These are phyloP conservation scores for Drosophila austrosaltans DNA, from an alignment of 2,888 invertebrate genomes.

Conservation along the genomic window DNA sequence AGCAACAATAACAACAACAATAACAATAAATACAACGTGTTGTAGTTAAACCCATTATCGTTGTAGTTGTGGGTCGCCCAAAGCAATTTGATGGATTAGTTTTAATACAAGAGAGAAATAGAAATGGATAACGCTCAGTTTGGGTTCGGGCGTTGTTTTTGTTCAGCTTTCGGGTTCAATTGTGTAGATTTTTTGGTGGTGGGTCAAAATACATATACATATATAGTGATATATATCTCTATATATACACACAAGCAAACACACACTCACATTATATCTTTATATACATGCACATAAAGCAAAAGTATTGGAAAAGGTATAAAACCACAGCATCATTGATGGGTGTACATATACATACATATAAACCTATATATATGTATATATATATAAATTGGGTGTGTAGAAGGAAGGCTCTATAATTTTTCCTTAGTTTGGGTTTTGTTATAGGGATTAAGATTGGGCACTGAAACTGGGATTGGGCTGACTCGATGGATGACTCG, in stretches of 20 bases:
- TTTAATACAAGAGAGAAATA: slow-evolving; percentile 58
- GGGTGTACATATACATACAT: background rate
- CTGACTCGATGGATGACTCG: slow-evolving; percentile 69
- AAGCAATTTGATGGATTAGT: slow-evolving; percentile 76
- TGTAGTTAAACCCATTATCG: slow-evolving; percentile 69
- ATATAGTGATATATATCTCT: slow-evolving; percentile 34
- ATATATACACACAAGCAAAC: slow-evolving; percentile 29
- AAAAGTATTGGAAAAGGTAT: slow-evolving; percentile 68
- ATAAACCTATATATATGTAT: too few relatives aligned
- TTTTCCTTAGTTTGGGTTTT: background rate
- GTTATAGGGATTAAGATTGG: background rate
- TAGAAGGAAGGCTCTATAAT: slow-evolving; percentile 1
- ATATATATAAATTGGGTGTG: slow-evolving; percentile 19
- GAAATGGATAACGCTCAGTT: slow-evolving; percentile 65
- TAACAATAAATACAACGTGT: slow-evolving; percentile 44
- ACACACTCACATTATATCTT: slow-evolving; percentile 29
- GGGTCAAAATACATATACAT: slow-evolving; percentile 53
- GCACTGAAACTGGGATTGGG: slow-evolving; percentile 17
- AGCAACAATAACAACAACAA: slow-evolving; percentile 28
- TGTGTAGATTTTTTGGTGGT: slow-evolving; percentile 59
- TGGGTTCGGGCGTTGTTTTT: slow-evolving; percentile 43
- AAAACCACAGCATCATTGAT: slow-evolving; percentile 64
- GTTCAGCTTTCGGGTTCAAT: slow-evolving; percentile 36
- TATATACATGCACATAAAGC: slow-evolving; percentile 23
- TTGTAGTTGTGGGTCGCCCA: slow-evolving; percentile 68